These are phyloP conservation scores for Heteromyza rotundicornis DNA, from an alignment of 2,888 invertebrate species.

Conservation along the genomic window DNA sequence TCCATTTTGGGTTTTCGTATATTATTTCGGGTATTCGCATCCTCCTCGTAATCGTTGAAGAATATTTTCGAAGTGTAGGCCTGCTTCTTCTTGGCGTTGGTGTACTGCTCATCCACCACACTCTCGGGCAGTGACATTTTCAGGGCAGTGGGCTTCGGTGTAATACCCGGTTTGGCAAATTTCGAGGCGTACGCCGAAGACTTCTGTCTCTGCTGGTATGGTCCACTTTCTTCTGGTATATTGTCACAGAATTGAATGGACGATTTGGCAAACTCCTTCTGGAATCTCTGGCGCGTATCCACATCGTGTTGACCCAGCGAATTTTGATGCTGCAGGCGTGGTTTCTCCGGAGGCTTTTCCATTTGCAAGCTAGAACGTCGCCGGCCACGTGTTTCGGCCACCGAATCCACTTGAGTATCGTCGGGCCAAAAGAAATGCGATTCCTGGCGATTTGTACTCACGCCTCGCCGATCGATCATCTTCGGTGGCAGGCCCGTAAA, in stretches of 20 bases:
- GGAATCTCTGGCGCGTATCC: constrained; percentile 55
- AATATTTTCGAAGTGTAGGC: constrained; percentile 57
- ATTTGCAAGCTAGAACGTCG: constrained; percentile 48
- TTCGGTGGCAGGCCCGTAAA: constrained; percentile 59
- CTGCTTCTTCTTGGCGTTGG: constrained; percentile 47
- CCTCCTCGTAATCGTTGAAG: constrained; percentile 57
- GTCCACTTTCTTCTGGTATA: constrained; percentile 37
- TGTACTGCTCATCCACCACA: constrained; percentile 35
- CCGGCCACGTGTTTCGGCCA: constrained; percentile 44
- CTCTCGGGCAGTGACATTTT: constrained; percentile 33
- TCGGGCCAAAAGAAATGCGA: constrained; percentile 63
- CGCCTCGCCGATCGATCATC: constrained; percentile 55
- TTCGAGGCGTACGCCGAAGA: background rate
- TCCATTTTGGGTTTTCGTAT: constrained; percentile 50
- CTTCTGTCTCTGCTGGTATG: background rate
- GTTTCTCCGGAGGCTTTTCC: constrained; percentile 26
- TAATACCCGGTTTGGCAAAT: constrained; percentile 36
- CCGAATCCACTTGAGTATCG: constrained; percentile 51
- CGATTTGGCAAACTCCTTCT: constrained; percentile 59
- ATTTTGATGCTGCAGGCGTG: constrained; percentile 13
- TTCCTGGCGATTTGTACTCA: constrained; percentile 52
- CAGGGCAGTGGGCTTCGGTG: constrained; percentile 44
- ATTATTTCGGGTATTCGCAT: constrained; percentile 42
- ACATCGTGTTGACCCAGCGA: constrained; percentile 37
- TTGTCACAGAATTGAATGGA: constrained; percentile 60